A percentile compares a stretch with the other conserved stretches of the same genome.
Evolutionary conservation across 2,888 invertebrate species (phyloP).

Genomic region (Phoenoteleia sp.): DNA sequence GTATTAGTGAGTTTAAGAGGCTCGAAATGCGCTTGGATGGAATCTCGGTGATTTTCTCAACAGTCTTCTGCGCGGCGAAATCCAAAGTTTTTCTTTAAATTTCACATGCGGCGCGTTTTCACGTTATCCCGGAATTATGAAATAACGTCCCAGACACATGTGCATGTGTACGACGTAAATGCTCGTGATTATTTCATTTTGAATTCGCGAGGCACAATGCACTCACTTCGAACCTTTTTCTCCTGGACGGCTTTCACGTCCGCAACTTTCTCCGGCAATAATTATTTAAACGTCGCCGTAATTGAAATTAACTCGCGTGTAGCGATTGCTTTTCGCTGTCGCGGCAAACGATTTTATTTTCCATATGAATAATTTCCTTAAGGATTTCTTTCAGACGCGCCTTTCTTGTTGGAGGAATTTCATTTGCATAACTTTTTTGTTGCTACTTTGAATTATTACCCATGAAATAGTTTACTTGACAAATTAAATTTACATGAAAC

Average conservation of each 20-base stretch:
- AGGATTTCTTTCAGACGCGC: no score
- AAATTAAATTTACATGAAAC: conserved; percentile 44
- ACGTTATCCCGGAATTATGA: conserved; percentile 46
- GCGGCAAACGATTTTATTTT: conserved; percentile 22
- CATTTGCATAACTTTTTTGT: conserved; percentile 28
- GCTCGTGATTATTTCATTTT: conserved; percentile 27
- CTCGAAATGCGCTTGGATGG: conserved; percentile 64
- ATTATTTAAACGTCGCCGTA: background rate
- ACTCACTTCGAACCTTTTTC: background rate
- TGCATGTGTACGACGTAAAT: conserved; percentile 34
- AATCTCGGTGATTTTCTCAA: conserved; percentile 69
- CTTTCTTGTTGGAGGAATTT: conserved; percentile 18
- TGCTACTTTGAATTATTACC: conserved; percentile 14
- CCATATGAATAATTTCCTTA: conserved; percentile 22
- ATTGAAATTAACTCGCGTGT: background rate
- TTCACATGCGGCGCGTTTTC: conserved; percentile 34
- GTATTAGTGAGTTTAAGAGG: conserved; percentile 68
- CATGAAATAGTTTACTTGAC: conserved; percentile 31
- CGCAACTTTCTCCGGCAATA: background rate
- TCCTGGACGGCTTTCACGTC: no score
- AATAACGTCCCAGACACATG: conserved; percentile 35
- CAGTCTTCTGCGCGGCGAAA: conserved; percentile 51
- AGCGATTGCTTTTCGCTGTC: background rate
- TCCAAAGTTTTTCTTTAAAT: conserved; percentile 54
- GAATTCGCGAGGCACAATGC: conserved; percentile 6